Evolutionary conservation across 2,888 invertebrate species (phyloP), one percentile per base, ranked within the genome.

Genomic region (Drymonia ruficornis): DNA sequence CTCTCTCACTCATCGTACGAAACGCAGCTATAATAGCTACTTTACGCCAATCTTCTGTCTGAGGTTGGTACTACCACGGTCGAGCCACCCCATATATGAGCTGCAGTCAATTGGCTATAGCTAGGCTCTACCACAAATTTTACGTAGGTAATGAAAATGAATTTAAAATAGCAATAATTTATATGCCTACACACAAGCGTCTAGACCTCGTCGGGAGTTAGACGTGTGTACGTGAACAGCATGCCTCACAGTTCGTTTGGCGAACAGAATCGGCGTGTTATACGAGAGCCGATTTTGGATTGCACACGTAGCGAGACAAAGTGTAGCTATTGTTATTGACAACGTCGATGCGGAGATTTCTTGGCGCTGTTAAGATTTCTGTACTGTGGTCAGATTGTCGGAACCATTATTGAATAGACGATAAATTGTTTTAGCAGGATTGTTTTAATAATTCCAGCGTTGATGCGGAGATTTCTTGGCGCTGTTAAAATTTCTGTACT

Each of bases 231-330:
- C 86, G 86, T 86, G 86, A 61, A 65, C 72, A 61, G 85, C 81
- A 85, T 86, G 74, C 70, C 66, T 70, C 69, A 66, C 70, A 75
- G 78, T 75, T 85, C 83, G 81, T 84, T 83, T 80, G 80, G 70
- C 67, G 67, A 64, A 72, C 72, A 78, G 73, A 79, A 84, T 83
- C 78, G 81, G 74, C 76, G 70, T 70, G 69, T 80, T 78, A 77
- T 65, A 76, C 74, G 67, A 77, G 72, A 80, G 76, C 72, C 76
- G 75, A 80, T 74, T 80, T 77, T 72, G 71, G 80, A 83, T 84
- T 83, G 83, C 71, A 65, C 84, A 83, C 84, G 83, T 83, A 80
- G 65, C 61, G 65, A 80, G 81, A 80, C 80, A 81, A 80, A 81
- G 78, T 77, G 71, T 74, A 70, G 61, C 72, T 67, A 75, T 76